phyloP scores from a whole-genome alignment of 2,113 vertebrate species.

The Lepidothrix coronata region DNA sequence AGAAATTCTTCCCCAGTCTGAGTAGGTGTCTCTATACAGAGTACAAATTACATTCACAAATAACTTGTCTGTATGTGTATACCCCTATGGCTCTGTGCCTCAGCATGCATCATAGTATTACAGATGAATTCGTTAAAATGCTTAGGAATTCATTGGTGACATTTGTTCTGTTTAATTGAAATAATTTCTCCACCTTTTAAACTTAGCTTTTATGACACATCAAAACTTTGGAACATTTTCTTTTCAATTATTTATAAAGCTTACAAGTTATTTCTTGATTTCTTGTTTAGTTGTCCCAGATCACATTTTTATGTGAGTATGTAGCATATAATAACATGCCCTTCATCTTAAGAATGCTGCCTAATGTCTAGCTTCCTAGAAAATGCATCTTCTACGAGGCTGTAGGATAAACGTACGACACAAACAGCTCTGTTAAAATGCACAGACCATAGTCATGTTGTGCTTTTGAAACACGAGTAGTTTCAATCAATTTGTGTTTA shows the following conservation, averaged over 20 bases:
- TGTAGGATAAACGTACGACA: background rate
- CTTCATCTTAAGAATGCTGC: background rate
- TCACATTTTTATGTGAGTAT: background rate
- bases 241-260: constrained; percentile 31
- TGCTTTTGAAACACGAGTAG: background rate
- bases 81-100: background rate
- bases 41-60: constrained; percentile 19
- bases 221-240: background rate
- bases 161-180: constrained; percentile 56
- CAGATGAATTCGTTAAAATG: constrained; percentile 40
- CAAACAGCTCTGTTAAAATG: background rate
- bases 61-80: background rate
- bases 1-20: background rate
- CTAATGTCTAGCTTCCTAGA: background rate
- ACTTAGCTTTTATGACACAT: constrained; percentile 15
- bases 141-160: background rate
- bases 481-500: background rate
- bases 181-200: constrained; percentile 38
- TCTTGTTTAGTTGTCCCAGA: background rate
- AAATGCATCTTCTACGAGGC: background rate
- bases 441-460: background rate
- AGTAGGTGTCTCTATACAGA: background rate
- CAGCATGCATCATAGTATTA: background rate
- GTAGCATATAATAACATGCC: background rate
- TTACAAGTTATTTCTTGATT: constrained; percentile 25